Percentiles rank a stretch among this genome's conserved stretches.
Evolutionary conservation across 1,140 invertebrate genomes (phyloP).

Genomic region (Sinella curviseta): DNA sequence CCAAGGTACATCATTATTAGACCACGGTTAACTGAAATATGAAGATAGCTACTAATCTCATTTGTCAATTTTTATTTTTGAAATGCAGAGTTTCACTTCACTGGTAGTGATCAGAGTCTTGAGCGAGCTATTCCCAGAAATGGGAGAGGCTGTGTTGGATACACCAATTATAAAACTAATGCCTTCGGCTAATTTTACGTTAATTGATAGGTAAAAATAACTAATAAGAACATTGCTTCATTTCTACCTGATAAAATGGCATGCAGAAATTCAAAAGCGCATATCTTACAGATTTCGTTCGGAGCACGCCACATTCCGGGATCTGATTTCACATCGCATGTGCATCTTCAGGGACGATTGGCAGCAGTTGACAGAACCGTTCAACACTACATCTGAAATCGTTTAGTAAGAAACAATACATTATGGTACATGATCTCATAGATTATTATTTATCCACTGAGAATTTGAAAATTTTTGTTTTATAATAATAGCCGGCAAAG

Average conservation of each 20-base stretch:
- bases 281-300: constrained; percentile 14
- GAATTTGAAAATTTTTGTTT: not conserved
- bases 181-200: constrained; percentile 1
- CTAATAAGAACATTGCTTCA: not conserved
- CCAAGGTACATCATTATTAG: constrained; percentile 24
- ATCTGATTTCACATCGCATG: constrained; percentile 33
- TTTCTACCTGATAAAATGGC: not conserved
- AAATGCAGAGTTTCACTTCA: not conserved
- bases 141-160: constrained; percentile 10
- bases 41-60: not conserved
- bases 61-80: not conserved
- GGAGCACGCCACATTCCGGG: constrained; percentile 33
- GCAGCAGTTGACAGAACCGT: not conserved
- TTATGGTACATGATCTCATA: not conserved
- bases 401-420: not conserved
- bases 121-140: constrained; percentile 6
- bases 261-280: not conserved
- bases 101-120: not conserved
- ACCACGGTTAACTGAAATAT: not conserved
- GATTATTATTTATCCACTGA: not conserved
- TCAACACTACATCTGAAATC: not conserved
- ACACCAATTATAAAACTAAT: constrained; percentile 10
- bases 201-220: constrained; percentile 1
- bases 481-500: constrained; percentile 10
- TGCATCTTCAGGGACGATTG: not conserved